A percentile compares a stretch with the other conserved stretches of the same genome.
Evolutionary conservation across 2,113 vertebrate species (phyloP).

Genomic region (Oreochromis niloticus): DNA sequence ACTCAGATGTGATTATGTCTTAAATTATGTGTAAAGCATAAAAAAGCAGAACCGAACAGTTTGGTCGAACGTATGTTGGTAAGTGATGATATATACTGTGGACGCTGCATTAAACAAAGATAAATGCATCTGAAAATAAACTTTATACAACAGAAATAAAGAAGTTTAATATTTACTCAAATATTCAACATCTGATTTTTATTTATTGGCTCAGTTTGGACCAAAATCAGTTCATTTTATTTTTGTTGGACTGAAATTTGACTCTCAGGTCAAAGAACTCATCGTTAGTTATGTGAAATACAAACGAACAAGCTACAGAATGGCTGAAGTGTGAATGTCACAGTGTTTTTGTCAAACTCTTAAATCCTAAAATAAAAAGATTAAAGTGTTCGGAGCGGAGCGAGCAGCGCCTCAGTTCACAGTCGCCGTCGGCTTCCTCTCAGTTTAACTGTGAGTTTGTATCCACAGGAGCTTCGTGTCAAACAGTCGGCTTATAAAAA

Average conservation of each 20-base stretch:
- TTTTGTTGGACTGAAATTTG: neutral
- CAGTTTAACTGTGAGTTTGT: neutral
- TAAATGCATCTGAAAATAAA: neutral
- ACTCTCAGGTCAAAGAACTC: neutral
- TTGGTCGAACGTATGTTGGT: fast-evolving
- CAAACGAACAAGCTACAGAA: fast-evolving
- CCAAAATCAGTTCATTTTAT: neutral
- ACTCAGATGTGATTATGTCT: fast-evolving
- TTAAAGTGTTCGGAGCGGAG: neutral
- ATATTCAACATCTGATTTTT: neutral
- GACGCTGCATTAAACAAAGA: fast-evolving
- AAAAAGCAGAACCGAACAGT: neutral
- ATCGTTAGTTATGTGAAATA: neutral
- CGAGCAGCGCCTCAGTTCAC: no score
- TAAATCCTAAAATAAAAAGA: neutral
- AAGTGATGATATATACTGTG: neutral
- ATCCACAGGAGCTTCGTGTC: neutral
- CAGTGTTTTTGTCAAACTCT: fast-evolving
- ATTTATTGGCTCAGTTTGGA: neutral
- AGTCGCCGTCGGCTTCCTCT: neutral
- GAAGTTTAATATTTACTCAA: neutral
- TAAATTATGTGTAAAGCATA: neutral
- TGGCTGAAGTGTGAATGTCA: neutral
- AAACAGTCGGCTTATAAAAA: fast-evolving
- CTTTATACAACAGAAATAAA: neutral